These are phyloP conservation scores for Vidua chalybeata DNA, from an alignment of 2,113 vertebrate species.

Conservation along the genomic window DNA sequence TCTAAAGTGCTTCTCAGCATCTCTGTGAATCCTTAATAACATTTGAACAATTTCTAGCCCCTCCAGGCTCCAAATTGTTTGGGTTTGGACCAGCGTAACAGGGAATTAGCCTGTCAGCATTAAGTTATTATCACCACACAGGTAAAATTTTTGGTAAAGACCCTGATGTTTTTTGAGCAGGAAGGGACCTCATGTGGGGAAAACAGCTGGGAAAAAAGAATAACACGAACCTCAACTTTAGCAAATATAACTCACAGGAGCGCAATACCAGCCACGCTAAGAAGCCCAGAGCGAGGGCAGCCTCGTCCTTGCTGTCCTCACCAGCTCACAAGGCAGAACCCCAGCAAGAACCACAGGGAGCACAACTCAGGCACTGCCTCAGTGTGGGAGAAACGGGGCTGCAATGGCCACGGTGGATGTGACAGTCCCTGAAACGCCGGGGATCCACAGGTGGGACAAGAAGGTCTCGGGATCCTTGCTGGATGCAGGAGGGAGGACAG, in stretches of 20 bases:
- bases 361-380: background rate
- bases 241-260: background rate
- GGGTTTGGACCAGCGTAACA: accelerated
- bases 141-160: background rate
- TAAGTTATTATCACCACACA: accelerated
- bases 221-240: background rate
- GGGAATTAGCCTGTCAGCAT: background rate
- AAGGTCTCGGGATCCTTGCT: no score
- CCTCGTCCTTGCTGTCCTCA: background rate
- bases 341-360: background rate
- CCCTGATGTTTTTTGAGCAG: background rate
- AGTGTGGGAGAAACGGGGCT: accelerated
- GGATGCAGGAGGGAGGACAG: background rate
- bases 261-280: accelerated
- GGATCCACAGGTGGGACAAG: background rate
- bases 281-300: background rate
- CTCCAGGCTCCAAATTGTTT: background rate
- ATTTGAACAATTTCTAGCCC: background rate
- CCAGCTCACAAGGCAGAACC: background rate
- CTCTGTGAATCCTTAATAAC: background rate
- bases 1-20: background rate
- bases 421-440: accelerated
- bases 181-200: background rate
- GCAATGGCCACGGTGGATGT: accelerated
- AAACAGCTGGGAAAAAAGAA: background rate